Evolutionary conservation across 2,797 vertebrate species (phyloP).

Genomic region (Hydrocynus forskahlii): DNA sequence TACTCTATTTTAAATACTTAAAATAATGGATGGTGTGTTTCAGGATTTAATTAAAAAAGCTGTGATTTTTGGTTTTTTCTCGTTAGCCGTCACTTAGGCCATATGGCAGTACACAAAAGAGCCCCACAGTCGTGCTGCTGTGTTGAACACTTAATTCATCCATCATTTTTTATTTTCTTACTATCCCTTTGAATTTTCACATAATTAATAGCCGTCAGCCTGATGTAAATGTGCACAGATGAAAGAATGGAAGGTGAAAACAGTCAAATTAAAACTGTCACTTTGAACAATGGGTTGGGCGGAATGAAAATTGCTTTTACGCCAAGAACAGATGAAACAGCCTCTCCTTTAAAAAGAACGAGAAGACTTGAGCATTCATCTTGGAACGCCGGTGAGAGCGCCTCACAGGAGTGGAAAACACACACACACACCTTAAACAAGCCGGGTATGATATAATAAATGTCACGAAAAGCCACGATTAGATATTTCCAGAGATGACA

Average conservation of each 20-base stretch:
- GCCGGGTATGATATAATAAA: background rate
- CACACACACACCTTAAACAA: conserved; percentile 25
- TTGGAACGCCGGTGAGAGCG: conserved; percentile 16
- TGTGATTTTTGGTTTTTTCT: conserved; percentile 35
- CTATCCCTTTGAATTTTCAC: conserved; percentile 41
- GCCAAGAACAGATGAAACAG: conserved; percentile 38
- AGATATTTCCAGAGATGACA: background rate
- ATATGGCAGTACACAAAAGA: conserved; percentile 24
- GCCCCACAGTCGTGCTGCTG: conserved; percentile 30
- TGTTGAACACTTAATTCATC: conserved; percentile 47
- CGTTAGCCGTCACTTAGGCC: conserved; percentile 38
- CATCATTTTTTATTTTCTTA: conserved; percentile 40
- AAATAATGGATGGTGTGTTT: conserved; percentile 20
- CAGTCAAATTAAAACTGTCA: conserved; percentile 58
- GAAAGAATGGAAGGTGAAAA: conserved; percentile 50
- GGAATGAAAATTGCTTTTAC: conserved; percentile 48
- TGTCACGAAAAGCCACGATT: background rate
- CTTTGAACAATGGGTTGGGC: conserved; percentile 48
- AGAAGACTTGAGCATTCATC: conserved; percentile 40
- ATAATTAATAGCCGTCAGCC: conserved; percentile 54
- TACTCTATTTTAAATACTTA: too few relatives aligned
- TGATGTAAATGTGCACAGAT: conserved; percentile 51
- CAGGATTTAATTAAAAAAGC: conserved; percentile 37
- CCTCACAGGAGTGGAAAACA: background rate
- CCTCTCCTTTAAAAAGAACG: conserved; percentile 32